phyloP scores from a whole-genome alignment of 2,113 vertebrate genomes.

The Sapayoa aenigma region DNA sequence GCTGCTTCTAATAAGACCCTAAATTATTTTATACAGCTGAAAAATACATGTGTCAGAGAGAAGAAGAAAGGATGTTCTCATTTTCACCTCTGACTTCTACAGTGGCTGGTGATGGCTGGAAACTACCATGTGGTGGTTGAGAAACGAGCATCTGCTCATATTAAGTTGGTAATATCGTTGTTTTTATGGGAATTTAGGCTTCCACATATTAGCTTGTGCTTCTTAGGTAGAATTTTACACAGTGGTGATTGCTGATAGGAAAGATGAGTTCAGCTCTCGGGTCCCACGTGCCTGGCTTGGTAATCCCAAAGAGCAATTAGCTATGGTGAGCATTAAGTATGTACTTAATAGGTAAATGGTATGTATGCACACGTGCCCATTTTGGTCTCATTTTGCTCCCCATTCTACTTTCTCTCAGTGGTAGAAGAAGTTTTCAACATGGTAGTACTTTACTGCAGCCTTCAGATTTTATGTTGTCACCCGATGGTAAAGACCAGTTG shows the following conservation, averaged over 20 bases:
- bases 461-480: background rate
- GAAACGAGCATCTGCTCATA: background rate
- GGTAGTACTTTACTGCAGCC: background rate
- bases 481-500: background rate
- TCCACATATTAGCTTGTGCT: fast-evolving
- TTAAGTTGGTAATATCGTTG: background rate
- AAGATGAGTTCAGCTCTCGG: background rate
- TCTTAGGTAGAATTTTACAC: background rate
- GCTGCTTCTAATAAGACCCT: background rate
- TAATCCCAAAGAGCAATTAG: background rate
- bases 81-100: background rate
- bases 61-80: background rate
- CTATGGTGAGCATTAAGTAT: background rate
- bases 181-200: background rate
- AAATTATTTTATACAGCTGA: background rate
- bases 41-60: background rate
- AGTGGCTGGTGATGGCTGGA: background rate
- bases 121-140: background rate
- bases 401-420: background rate
- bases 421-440: background rate
- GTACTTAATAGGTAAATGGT: background rate
- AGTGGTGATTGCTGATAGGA: background rate
- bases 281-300: fast-evolving
- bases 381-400: background rate
- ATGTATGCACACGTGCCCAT: no score